A percentile compares a stretch with the other conserved stretches of the same genome.
Conservation (phyloP, 2,113 vertebrate species). For the Bufo bufo region DNA sequence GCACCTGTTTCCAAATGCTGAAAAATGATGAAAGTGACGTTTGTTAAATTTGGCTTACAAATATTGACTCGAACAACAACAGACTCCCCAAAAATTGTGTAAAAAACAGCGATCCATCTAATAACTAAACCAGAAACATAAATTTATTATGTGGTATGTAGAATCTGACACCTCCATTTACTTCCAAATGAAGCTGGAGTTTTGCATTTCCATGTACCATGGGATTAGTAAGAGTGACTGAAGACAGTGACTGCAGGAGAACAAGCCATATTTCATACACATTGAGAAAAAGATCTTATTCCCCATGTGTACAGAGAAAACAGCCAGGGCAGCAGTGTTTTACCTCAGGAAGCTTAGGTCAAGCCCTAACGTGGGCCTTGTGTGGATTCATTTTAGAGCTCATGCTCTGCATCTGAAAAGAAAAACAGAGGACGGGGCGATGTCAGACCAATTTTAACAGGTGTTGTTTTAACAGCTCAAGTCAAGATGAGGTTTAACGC, state of each 20-base stretch:
- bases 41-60: no score
- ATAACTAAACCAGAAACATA: no score
- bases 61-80: no score
- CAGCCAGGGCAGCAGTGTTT: conserved; percentile 43
- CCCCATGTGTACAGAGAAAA: conserved; percentile 40
- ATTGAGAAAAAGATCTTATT: conserved; percentile 15
- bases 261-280: conserved; percentile 38
- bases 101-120: no score
- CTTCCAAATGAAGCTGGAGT: not conserved
- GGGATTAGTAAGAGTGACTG: conserved; percentile 12
- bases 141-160: no score
- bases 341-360: conserved; percentile 52
- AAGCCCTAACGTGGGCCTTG: conserved; percentile 48
- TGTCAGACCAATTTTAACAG: conserved; percentile 23
- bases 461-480: conserved; percentile 50
- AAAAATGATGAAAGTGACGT: no score
- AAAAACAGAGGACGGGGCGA: conserved; percentile 45
- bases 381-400: conserved; percentile 51
- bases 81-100: no score
- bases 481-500: conserved; percentile 31
- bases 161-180: no score
- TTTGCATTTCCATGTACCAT: not conserved
- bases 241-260: conserved; percentile 16
- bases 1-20: no score
- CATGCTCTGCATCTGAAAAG: conserved; percentile 37